These are phyloP conservation scores for Neogale vison DNA, from an alignment of 2,113 vertebrate genomes.

Conservation along the genomic window DNA sequence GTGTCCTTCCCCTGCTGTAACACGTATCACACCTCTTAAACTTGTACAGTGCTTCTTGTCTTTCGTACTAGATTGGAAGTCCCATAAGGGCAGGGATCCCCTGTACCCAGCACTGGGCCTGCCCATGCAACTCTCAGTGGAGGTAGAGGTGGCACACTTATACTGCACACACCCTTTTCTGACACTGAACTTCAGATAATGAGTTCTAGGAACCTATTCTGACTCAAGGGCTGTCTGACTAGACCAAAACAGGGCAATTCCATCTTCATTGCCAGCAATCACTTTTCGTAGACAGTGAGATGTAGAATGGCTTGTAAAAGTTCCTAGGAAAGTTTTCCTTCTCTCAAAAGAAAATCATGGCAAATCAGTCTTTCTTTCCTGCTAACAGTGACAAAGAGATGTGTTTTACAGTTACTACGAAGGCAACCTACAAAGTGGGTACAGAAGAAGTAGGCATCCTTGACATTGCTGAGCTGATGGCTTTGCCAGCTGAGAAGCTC, in stretches of 20 bases:
- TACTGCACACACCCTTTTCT: background rate
- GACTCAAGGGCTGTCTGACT: background rate
- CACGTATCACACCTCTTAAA: background rate
- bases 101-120: background rate
- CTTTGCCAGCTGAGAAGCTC: background rate
- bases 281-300: background rate
- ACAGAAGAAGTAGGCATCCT: background rate
- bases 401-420: background rate
- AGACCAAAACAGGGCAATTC: background rate
- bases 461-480: background rate
- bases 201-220: rapidly evolving
- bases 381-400: background rate
- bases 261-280: background rate
- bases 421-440: background rate
- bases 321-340: background rate
- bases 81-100: background rate
- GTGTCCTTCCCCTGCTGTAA: background rate
- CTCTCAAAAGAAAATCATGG: background rate
- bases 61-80: background rate
- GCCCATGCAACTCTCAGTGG: background rate
- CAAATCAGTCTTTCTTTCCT: background rate
- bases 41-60: background rate
- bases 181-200: background rate
- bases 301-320: background rate
- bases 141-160: background rate